These are phyloP conservation scores for Callimico goeldii DNA, from an alignment of 2,797 vertebrate genomes.

Conservation along the genomic window DNA sequence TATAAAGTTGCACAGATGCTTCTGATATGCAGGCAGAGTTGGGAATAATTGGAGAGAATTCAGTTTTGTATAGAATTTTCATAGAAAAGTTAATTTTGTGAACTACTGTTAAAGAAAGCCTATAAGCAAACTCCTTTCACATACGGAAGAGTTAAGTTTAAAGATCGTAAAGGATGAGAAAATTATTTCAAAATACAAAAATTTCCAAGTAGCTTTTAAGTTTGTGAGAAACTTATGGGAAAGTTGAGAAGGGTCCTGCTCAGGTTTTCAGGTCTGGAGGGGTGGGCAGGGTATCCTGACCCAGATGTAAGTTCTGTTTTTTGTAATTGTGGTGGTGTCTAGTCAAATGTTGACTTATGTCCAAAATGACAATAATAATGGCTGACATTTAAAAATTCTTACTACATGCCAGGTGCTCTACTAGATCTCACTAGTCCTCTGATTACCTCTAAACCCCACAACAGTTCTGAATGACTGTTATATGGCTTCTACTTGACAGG, in stretches of 20 bases:
- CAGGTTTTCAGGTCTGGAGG: background rate
- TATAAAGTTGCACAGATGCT: background rate
- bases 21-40: background rate
- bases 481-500: background rate
- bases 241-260: background rate
- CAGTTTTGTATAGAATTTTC: background rate
- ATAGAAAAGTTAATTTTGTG: constrained; percentile 10
- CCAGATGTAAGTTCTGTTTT: background rate
- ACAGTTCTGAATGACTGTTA: background rate
- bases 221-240: background rate
- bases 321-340: background rate
- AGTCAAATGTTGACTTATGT: background rate
- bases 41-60: constrained; percentile 8
- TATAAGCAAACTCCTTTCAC: background rate
- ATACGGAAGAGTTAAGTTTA: background rate
- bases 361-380: background rate
- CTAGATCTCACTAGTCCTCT: background rate
- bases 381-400: background rate
- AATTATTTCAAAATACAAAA: background rate
- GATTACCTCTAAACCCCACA: background rate
- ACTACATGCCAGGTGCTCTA: background rate
- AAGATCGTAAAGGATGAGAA: background rate
- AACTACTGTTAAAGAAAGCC: background rate
- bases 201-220: background rate
- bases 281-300: background rate